Evolutionary conservation across 2,888 invertebrate genomes (phyloP).

Genomic region (Xanthostigma xanthostigma): DNA sequence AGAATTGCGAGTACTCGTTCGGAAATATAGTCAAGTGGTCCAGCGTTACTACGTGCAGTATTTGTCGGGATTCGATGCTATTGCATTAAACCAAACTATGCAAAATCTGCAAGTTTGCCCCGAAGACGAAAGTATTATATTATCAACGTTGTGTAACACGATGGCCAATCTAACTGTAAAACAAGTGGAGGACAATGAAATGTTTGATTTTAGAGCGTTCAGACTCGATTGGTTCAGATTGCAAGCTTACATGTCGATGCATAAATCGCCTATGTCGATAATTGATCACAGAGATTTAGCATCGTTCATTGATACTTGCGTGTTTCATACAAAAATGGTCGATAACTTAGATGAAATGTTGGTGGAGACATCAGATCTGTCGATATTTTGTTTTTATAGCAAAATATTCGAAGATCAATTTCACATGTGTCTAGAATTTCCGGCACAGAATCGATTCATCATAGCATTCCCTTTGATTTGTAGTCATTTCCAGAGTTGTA

Average conservation of each 20-base stretch:
- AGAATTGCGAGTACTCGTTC: conserved; percentile 82
- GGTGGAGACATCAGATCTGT: conserved; percentile 92
- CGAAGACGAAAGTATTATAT: conserved; percentile 88
- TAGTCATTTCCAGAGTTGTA: conserved; percentile 94
- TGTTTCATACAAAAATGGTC: conserved; percentile 96
- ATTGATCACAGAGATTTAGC: conserved; percentile 77
- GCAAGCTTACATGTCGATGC: conserved; percentile 83
- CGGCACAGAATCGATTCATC: conserved; percentile 95
- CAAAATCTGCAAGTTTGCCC: conserved; percentile 73
- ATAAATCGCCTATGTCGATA: conserved; percentile 63
- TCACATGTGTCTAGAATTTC: conserved; percentile 96
- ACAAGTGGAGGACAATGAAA: conserved; percentile 91
- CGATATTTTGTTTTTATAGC: conserved; percentile 94
- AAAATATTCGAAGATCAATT: conserved; percentile 96
- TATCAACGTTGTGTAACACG: conserved; percentile 82
- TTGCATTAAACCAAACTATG: conserved; percentile 70
- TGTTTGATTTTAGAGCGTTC: conserved; percentile 90
- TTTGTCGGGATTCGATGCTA: conserved; percentile 89
- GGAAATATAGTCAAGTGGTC: conserved; percentile 93
- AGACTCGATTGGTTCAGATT: conserved; percentile 95
- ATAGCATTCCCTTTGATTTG: conserved; percentile 96
- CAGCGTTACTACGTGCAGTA: conserved; percentile 97
- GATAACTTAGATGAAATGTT: conserved; percentile 95
- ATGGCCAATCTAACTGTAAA: conserved; percentile 76
- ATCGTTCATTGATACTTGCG: conserved; percentile 83